A percentile compares a stretch with the other conserved stretches of the same genome.
phyloP scores from a whole-genome alignment of 1,140 invertebrate genomes.

The Uloborus diversus region DNA sequence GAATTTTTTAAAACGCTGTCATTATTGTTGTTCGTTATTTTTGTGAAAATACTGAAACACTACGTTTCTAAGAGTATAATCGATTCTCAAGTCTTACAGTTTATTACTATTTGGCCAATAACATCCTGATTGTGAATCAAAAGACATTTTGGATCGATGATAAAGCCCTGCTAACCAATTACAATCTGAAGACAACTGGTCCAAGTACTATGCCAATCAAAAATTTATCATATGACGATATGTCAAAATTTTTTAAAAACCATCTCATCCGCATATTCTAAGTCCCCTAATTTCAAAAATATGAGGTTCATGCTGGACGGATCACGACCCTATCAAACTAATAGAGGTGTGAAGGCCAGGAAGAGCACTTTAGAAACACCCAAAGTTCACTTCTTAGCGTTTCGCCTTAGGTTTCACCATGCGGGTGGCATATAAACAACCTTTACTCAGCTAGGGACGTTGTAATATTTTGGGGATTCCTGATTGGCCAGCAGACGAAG shows the following conservation, averaged over 20 bases:
- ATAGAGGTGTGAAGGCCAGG: neutral
- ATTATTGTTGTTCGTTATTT: neutral
- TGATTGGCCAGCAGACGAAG: too few species aligned
- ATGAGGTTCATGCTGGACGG: neutral
- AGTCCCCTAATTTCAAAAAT: neutral
- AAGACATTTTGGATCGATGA: neutral
- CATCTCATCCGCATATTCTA: neutral
- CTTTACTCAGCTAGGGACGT: too few species aligned
- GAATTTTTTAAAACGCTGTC: neutral
- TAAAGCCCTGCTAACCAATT: neutral
- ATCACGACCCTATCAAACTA: neutral
- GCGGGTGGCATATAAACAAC: too few species aligned
- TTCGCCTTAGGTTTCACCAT: too few species aligned
- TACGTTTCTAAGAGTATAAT: neutral
- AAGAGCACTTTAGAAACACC: neutral
- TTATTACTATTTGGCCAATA: neutral
- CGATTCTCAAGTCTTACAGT: neutral
- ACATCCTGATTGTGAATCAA: neutral
- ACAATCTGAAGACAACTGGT: neutral
- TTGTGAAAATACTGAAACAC: neutral
- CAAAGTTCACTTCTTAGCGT: too few species aligned
- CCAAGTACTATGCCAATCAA: neutral
- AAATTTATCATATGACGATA: neutral
- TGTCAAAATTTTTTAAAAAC: neutral
- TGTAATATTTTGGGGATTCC: too few species aligned